phyloP scores from a whole-genome alignment of 2,113 vertebrate species.

The Phalacrocorax carbo region DNA sequence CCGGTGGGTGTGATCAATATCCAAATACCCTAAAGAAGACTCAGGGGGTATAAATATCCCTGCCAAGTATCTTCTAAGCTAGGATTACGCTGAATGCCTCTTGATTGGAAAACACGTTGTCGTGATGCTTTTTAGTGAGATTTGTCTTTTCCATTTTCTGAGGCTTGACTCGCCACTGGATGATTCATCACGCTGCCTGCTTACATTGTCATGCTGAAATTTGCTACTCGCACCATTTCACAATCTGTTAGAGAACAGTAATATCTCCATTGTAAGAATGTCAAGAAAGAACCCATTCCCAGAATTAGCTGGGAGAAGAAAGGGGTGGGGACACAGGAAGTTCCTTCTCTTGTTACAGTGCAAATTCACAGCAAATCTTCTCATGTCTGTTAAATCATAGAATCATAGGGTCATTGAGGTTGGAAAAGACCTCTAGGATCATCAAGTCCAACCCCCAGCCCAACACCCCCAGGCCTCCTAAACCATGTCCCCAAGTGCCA shows the following conservation, averaged over 20 bases:
- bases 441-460: no score
- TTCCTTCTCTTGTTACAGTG: neutral
- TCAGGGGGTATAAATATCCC: neutral
- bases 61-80: neutral
- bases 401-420: no score
- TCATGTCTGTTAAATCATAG: neutral
- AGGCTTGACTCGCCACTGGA: neutral
- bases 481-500: no score
- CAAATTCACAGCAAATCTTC: neutral
- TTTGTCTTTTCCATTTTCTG: neutral
- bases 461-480: no score
- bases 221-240: neutral
- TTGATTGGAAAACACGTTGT: neutral
- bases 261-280: accelerated
- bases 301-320: neutral
- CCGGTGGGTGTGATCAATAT: neutral
- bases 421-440: no score
- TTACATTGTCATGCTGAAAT: neutral
- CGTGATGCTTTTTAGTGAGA: neutral
- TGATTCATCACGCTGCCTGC: neutral
- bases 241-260: neutral
- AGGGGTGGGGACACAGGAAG: neutral
- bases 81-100: neutral
- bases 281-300: neutral
- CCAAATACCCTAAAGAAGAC: neutral